Conservation (phyloP, 2,888 invertebrate species). For the Clitarchus hookeri region DNA sequence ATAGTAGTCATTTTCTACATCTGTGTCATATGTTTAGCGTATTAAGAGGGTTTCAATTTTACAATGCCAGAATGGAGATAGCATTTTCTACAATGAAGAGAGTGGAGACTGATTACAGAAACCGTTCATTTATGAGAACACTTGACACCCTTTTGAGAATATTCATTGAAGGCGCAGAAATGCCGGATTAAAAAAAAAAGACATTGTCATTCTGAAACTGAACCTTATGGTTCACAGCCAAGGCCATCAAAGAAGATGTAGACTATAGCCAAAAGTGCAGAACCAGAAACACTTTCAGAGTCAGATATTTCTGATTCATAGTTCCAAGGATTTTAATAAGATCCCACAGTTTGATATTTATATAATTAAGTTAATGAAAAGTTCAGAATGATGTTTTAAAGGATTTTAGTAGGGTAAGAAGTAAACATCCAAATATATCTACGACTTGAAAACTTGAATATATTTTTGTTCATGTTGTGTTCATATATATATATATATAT, state of each 20-base stretch:
- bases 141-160: background rate
- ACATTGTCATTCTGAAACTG: background rate
- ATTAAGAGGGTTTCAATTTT: background rate
- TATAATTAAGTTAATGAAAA: too few species aligned
- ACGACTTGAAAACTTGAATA: background rate
- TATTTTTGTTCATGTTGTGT: background rate
- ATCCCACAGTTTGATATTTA: background rate
- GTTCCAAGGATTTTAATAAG: background rate
- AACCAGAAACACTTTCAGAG: background rate
- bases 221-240: background rate
- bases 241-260: background rate
- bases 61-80: background rate
- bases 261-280: background rate
- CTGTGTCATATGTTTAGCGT: background rate
- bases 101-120: background rate
- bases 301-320: background rate
- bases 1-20: background rate
- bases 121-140: background rate
- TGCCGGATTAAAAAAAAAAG: background rate
- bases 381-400: too few species aligned
- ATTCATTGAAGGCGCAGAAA: too few species aligned
- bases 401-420: background rate
- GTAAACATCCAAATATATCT: background rate
- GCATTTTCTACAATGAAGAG: background rate
- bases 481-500: too few species aligned